phyloP scores from a whole-genome alignment of 2,113 vertebrate genomes.

The Sylvilagus bachmani region DNA sequence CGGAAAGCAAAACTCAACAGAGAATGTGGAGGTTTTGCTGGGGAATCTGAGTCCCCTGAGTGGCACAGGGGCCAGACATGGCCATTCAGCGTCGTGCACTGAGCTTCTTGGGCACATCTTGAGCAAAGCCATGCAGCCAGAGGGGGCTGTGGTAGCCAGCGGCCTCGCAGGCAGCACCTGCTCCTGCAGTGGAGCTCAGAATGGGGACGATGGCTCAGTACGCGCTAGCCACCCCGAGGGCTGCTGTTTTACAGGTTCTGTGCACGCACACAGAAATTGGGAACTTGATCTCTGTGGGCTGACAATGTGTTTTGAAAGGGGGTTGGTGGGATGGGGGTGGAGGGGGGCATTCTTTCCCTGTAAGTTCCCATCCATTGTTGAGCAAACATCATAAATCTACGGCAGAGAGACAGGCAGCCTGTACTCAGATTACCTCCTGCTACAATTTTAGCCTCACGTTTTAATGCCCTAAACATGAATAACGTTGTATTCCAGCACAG shows the following conservation, averaged over 20 bases:
- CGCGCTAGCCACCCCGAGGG: neutral
- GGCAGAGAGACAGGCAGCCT: constrained; percentile 67
- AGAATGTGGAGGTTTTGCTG: fast-evolving
- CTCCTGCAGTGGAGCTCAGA: neutral
- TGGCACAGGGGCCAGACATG: neutral
- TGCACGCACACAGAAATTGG: constrained; percentile 31
- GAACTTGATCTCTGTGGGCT: constrained; percentile 62
- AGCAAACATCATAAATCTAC: constrained; percentile 82
- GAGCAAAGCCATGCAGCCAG: fast-evolving
- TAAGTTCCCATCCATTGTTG: constrained; percentile 72
- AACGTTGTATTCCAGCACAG: constrained; percentile 37
- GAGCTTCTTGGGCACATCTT: neutral
- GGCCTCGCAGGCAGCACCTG: neutral
- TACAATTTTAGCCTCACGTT: constrained; percentile 74
- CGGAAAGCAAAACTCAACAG: neutral
- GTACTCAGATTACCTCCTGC: constrained; percentile 74
- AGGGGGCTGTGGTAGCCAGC: fast-evolving
- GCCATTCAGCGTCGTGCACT: neutral
- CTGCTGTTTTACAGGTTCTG: neutral
- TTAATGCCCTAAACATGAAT: constrained; percentile 67
- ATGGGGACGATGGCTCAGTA: neutral
- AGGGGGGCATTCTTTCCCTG: constrained; percentile 33
- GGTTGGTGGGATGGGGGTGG: neutral
- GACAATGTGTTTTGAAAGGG: constrained; percentile 63
- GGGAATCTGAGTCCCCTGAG: neutral